phyloP scores from a whole-genome alignment of 2,113 vertebrate genomes.

The Phalacrocorax pelagicus region DNA sequence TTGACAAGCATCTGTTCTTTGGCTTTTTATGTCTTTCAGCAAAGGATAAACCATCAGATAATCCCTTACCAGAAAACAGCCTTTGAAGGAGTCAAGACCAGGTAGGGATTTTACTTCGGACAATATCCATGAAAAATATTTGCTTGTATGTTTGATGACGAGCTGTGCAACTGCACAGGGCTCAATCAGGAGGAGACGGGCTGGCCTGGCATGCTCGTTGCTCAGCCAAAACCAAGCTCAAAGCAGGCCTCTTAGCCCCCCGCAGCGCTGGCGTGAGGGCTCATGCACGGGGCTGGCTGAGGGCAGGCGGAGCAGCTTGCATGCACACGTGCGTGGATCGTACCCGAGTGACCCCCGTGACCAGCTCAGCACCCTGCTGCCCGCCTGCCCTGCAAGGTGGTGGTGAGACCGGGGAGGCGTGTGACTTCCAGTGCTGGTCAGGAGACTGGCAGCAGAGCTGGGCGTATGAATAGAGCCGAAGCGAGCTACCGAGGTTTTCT shows the following conservation, averaged over 20 bases:
- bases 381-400: not conserved
- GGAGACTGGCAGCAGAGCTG: not conserved
- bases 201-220: not conserved
- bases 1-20: not conserved
- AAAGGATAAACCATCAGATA: conserved; percentile 8
- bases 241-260: not conserved
- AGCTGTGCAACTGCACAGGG: not conserved
- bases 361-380: not conserved
- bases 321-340: not conserved
- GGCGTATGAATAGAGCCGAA: not conserved
- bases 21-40: conserved; percentile 41
- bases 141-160: not conserved
- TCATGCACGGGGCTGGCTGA: not conserved
- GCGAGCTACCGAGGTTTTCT: not conserved
- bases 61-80: not conserved
- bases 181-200: not conserved
- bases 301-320: not conserved
- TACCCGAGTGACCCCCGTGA: not conserved
- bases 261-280: not conserved
- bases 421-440: not conserved
- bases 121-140: not conserved
- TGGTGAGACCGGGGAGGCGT: not conserved
- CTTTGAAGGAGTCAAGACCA: conserved; percentile 12
- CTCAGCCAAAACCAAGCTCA: not conserved
- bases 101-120: not conserved